A percentile compares a stretch with the other conserved stretches of the same genome.
phyloP scores from a whole-genome alignment of 2,888 invertebrate genomes.

The Drosophila anomalata region DNA sequence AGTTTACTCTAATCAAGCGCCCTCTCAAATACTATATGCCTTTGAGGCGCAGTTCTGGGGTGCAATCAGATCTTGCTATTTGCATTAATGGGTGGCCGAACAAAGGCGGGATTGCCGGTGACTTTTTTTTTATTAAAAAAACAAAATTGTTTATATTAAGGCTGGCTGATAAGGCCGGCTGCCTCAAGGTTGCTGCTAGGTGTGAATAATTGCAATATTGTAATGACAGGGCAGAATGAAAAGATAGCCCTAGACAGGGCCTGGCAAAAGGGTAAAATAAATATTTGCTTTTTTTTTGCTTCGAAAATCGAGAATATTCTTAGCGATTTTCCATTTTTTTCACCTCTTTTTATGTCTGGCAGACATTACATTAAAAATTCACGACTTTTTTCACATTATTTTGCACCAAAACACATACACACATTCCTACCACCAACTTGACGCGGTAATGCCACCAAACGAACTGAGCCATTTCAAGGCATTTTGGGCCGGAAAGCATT shows the following conservation, averaged over 20 bases:
- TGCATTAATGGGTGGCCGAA: constrained; percentile 55
- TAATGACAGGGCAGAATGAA: constrained; percentile 13
- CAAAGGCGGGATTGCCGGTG: constrained; percentile 9
- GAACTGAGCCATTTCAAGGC: constrained; percentile 46
- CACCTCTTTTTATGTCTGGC: constrained; percentile 11
- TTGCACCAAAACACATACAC: neutral
- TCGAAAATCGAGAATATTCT: neutral
- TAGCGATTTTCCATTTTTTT: neutral
- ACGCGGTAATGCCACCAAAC: constrained; percentile 48
- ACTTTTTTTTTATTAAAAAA: neutral
- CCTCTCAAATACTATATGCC: constrained; percentile 20
- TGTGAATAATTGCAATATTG: constrained; percentile 31
- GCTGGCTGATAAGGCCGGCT: constrained; percentile 44
- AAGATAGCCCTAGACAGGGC: constrained; percentile 13
- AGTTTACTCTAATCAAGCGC: constrained; percentile 67
- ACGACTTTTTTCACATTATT: constrained; percentile 20
- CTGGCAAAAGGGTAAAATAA: constrained; percentile 9
- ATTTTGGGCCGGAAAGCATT: constrained; percentile 31
- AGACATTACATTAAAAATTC: constrained; percentile 42
- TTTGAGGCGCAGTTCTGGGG: constrained; percentile 48
- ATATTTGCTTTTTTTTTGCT: constrained; percentile 8
- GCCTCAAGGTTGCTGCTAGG: constrained; percentile 4
- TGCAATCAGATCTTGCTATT: constrained; percentile 63
- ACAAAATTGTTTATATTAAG: neutral
- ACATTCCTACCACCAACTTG: constrained; percentile 44